These are phyloP conservation scores for Synergus laeviventris DNA, from an alignment of 2,888 invertebrate species.

Conservation along the genomic window DNA sequence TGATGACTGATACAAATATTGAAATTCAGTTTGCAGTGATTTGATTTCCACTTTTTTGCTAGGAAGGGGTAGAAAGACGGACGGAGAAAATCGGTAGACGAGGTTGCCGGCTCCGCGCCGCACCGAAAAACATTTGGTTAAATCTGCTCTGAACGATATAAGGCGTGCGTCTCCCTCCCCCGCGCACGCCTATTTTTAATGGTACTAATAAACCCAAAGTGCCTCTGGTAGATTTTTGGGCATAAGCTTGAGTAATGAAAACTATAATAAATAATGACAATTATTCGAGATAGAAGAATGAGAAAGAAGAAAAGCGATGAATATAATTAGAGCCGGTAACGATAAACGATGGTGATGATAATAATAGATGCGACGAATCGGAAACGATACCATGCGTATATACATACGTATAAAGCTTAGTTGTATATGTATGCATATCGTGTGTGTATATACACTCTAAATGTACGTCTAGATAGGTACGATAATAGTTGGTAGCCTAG, in stretches of 20 bases:
- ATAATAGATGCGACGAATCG: slow-evolving; percentile 46
- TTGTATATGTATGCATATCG: slow-evolving; percentile 66
- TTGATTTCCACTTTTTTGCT: slow-evolving; percentile 19
- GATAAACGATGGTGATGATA: slow-evolving; percentile 59
- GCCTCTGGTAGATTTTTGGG: slow-evolving; percentile 76
- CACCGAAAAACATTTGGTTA: slow-evolving; percentile 24
- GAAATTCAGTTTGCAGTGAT: neutral
- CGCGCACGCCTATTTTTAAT: slow-evolving; percentile 73
- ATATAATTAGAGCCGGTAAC: slow-evolving; percentile 36
- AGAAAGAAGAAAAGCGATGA: slow-evolving; percentile 45
- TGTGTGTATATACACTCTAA: slow-evolving; percentile 61
- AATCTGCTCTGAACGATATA: slow-evolving; percentile 36
- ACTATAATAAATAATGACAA: slow-evolving; percentile 60
- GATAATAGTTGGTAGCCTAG: slow-evolving; percentile 71
- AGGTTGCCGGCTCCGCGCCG: slow-evolving; percentile 44
- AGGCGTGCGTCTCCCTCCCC: slow-evolving; percentile 61
- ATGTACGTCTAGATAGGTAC: slow-evolving; percentile 56
- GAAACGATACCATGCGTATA: slow-evolving; percentile 56
- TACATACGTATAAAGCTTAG: slow-evolving; percentile 64
- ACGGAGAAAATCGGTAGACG: slow-evolving; percentile 51
- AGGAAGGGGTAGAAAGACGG: slow-evolving; percentile 42
- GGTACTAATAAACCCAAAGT: slow-evolving; percentile 76
- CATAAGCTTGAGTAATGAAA: slow-evolving; percentile 75
- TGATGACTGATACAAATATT: neutral
- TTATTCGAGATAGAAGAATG: slow-evolving; percentile 45